A percentile compares a stretch with the other conserved stretches of the same genome.
Evolutionary conservation across 2,797 vertebrate genomes (phyloP).

Genomic region (Myotis daubentonii): DNA sequence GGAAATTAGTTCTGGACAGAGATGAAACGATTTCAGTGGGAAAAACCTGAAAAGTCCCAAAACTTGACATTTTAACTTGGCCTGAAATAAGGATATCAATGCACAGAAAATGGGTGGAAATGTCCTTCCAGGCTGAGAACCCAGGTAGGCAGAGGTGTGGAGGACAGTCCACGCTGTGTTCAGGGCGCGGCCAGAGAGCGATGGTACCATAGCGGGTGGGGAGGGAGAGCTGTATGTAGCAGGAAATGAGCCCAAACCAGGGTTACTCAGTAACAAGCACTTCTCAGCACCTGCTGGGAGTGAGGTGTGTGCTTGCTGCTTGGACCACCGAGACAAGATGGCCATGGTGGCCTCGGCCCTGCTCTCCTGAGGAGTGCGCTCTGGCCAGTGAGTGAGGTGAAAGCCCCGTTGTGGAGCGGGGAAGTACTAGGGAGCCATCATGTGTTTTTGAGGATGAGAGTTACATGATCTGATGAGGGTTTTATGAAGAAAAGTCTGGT

Average conservation of each 20-base stretch:
- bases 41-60: not conserved
- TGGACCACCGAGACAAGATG: not conserved
- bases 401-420: no score
- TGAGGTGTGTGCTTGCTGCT: not conserved
- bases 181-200: rapidly evolving
- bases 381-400: not conserved
- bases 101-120: not conserved
- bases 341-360: not conserved
- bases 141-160: not conserved
- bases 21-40: not conserved
- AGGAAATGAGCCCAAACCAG: not conserved
- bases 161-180: rapidly evolving
- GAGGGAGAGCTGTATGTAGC: not conserved
- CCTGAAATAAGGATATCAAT: not conserved
- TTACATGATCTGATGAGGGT: no score
- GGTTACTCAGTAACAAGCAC: not conserved
- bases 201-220: not conserved
- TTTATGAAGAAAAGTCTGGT: not conserved
- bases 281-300: not conserved
- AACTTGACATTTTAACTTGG: not conserved
- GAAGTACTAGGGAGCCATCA: not conserved
- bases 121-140: not conserved
- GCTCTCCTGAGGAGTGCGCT: not conserved
- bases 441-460: not conserved
- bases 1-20: conserved; percentile 18